A percentile compares a stretch with the other conserved stretches of the same genome.
Evolutionary conservation across 1,140 invertebrate genomes (phyloP).

Genomic region (Meteorus sp.): DNA sequence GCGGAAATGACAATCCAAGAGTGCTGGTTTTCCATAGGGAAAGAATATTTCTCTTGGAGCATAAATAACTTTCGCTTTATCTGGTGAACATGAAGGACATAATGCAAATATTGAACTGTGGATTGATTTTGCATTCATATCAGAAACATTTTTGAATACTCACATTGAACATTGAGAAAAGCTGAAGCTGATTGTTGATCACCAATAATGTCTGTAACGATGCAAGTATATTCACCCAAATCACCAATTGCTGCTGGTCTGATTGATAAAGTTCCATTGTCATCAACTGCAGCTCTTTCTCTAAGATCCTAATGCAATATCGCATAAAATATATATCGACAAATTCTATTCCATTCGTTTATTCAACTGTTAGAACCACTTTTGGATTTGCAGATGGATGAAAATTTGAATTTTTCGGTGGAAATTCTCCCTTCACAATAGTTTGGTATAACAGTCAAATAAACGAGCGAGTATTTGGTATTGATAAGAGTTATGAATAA

Average conservation of each 20-base stretch:
- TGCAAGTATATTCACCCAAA: slow-evolving; percentile 86
- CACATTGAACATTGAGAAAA: slow-evolving; percentile 94
- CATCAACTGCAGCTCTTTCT: slow-evolving; percentile 63
- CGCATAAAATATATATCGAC: background rate
- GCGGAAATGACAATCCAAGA: slow-evolving; percentile 89
- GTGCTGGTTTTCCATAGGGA: slow-evolving; percentile 84
- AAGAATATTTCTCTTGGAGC: slow-evolving; percentile 86
- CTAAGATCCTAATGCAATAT: slow-evolving; percentile 62
- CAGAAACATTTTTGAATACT: slow-evolving; percentile 48
- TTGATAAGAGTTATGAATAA: no score
- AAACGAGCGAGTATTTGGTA: no score
- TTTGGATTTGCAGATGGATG: no score
- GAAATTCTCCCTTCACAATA: no score
- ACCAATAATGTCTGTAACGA: slow-evolving; percentile 78
- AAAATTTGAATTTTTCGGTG: no score
- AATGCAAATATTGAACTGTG: background rate
- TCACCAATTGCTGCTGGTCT: slow-evolving; percentile 77
- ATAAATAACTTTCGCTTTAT: slow-evolving; percentile 90
- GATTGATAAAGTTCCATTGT: slow-evolving; percentile 77
- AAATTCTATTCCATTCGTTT: no score
- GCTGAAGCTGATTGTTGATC: slow-evolving; percentile 83
- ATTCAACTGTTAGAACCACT: no score
- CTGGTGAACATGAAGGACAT: slow-evolving; percentile 59
- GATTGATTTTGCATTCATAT: background rate
- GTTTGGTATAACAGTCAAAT: no score